These are phyloP conservation scores for Lepidochitona cinerea DNA, from an alignment of 2,888 invertebrate genomes.

Conservation along the genomic window DNA sequence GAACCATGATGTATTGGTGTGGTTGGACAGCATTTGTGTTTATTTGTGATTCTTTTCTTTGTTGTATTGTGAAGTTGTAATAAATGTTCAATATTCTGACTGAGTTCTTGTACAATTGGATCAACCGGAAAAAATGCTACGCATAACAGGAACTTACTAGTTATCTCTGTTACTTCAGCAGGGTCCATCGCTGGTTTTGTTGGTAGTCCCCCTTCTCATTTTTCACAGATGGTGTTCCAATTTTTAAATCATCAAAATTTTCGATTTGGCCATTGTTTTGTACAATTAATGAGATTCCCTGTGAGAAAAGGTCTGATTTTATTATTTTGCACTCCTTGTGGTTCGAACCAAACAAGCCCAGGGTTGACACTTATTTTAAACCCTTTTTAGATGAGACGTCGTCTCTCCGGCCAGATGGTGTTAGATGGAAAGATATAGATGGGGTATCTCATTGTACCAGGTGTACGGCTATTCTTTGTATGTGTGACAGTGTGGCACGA, in stretches of 20 bases:
- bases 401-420: not conserved
- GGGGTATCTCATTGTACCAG: not conserved
- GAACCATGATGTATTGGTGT: too few relatives aligned
- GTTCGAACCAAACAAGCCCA: not conserved
- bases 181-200: too few relatives aligned
- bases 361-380: not conserved
- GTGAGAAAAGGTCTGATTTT: not conserved
- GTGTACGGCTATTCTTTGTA: not conserved
- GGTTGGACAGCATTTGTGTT: too few relatives aligned
- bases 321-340: not conserved
- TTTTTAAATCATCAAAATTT: slow-evolving; percentile 1
- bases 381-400: not conserved
- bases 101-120: too few relatives aligned
- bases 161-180: too few relatives aligned
- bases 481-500: not conserved
- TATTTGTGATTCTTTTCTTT: too few relatives aligned
- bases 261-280: not conserved
- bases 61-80: too few relatives aligned
- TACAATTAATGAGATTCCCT: not conserved
- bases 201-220: too few relatives aligned
- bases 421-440: not conserved
- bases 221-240: not conserved
- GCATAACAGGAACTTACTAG: too few relatives aligned
- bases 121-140: too few relatives aligned
- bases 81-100: too few relatives aligned